phyloP scores from a whole-genome alignment of 2,797 vertebrate genomes.

The Decapterus maruadsi region DNA sequence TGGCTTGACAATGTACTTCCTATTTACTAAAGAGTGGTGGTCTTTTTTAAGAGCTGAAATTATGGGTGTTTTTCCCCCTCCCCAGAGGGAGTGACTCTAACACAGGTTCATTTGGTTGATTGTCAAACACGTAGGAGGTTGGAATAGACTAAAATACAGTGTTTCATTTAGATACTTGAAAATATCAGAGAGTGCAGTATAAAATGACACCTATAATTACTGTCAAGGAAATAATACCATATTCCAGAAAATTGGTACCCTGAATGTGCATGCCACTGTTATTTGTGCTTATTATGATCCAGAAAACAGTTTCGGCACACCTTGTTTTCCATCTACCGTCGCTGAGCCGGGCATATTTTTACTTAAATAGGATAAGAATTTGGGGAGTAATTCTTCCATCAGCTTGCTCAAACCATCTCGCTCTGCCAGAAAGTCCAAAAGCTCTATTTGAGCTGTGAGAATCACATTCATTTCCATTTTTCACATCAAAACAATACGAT shows the following conservation, averaged over 20 bases:
- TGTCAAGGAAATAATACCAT: conserved; percentile 15
- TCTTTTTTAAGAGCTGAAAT: background rate
- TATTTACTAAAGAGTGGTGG: background rate
- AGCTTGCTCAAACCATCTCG: conserved; percentile 15
- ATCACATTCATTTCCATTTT: conserved; percentile 38
- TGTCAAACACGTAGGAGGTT: background rate
- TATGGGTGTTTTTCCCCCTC: background rate
- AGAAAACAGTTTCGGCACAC: conserved; percentile 15
- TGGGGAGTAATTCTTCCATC: conserved; percentile 17
- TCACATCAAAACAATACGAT: conserved; percentile 24
- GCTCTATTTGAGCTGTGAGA: conserved; percentile 20
- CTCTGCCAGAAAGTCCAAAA: conserved; percentile 29
- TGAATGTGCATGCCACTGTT: background rate
- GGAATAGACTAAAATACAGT: background rate
- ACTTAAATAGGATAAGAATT: conserved; percentile 11
- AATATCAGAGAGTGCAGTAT: conserved; percentile 1
- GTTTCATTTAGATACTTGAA: background rate
- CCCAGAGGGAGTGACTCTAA: background rate
- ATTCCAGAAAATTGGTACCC: conserved; percentile 11
- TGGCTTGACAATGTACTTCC: background rate
- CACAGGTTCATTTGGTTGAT: background rate
- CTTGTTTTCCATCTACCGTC: conserved; percentile 3
- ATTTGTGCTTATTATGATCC: conserved; percentile 18
- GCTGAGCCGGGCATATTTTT: conserved; percentile 22
- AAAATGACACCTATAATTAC: conserved; percentile 29